Base-by-base conservation (phyloP, 2,113 vertebrate species). In the Callipepla squamata region DNA sequence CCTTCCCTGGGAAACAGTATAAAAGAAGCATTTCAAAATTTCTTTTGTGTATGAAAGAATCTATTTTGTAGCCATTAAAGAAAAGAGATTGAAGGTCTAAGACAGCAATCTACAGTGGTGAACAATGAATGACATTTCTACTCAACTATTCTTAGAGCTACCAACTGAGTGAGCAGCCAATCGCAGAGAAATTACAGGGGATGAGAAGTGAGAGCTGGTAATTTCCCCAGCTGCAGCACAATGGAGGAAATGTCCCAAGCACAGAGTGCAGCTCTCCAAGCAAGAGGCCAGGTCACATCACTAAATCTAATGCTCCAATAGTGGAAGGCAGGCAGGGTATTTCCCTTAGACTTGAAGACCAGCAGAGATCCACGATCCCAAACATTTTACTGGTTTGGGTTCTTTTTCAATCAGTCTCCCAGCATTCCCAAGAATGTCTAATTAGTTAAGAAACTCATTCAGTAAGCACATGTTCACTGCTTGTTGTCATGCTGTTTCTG, bases 51-150 rank as follows among this genome's bases (percentile, higher is more conserved):
- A 80, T 53, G 57, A 84, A 80, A 65, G n/a, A 83, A 84, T 21
- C 73, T 80, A 80, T 87, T 84, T 66, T 65, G 68, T 48, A 79
- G 74, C 68, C 79, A 66, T 84, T 87, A 84, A 80, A 80, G 63
- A 65, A 40, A 47, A 83, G 78, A 75, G 62, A 87, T 34, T 75
- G 79, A 87, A 70, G 79, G 73, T 19, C 67, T 63, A 69, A 75
- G 45, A 75, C 79, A 87, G 84, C 50, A 91, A 80, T 53, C 74
- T 87, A 40, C 50, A 53, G 79, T 13, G 30, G 74, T 47, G 73
- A 90, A 87, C 83, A 87, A 79, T 8, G 79, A 90, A 58, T 65
- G 79, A 87, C 73, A 59, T 69, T 84, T 80, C 68, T 75, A 9
- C 79, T 66, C 68, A 30, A 28, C 57, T 87, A n/a, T 84, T 91